Conservation (phyloP, 2,113 vertebrate genomes). For the Oncorhynchus mykiss region DNA sequence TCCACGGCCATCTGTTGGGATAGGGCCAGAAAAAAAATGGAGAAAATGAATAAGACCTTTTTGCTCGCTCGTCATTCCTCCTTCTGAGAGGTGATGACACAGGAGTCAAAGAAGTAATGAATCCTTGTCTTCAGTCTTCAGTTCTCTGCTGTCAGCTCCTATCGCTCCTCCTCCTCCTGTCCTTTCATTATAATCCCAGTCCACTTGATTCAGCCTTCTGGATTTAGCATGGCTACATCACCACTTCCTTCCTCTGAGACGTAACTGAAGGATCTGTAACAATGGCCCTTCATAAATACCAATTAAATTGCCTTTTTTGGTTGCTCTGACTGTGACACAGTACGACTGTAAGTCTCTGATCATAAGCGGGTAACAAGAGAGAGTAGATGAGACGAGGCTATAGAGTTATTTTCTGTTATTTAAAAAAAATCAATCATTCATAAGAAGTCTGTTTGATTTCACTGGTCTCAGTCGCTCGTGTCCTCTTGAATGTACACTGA, state of each 20-base stretch:
- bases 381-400: not conserved
- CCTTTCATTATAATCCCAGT: constrained; percentile 16
- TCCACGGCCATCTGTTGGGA: too few relatives aligned
- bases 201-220: not conserved
- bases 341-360: not conserved
- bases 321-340: not conserved
- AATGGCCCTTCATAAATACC: constrained; percentile 10
- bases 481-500: not conserved
- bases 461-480: not conserved
- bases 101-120: not conserved
- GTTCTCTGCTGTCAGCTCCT: constrained; percentile 2
- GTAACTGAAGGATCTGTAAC: not conserved
- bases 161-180: not conserved
- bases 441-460: not conserved
- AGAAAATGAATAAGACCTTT: not conserved
- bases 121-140: not conserved
- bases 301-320: not conserved
- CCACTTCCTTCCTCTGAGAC: constrained; percentile 13
- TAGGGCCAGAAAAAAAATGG: not conserved
- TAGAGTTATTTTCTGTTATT: not conserved
- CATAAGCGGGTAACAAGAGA: not conserved
- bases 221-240: not conserved
- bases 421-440: not conserved
- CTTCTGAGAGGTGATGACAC: not conserved
- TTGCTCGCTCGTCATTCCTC: not conserved